phyloP scores from a whole-genome alignment of 2,888 invertebrate genomes.

The Andrena dorsata region DNA sequence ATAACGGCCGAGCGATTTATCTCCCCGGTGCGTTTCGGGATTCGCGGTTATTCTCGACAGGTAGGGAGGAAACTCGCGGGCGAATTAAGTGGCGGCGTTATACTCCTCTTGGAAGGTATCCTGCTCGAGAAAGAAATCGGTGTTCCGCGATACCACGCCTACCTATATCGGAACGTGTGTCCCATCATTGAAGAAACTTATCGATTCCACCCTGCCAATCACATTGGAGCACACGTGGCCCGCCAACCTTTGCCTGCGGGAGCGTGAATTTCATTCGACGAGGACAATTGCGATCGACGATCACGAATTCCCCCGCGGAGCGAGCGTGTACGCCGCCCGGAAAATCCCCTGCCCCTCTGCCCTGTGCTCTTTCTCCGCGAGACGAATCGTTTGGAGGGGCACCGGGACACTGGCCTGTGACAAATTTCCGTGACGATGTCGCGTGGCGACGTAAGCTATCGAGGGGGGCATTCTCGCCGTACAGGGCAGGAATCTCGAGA shows the following conservation, averaged over 20 bases:
- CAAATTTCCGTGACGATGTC: slow-evolving; percentile 72
- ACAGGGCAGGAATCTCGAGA: slow-evolving; percentile 35
- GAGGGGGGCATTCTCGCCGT: slow-evolving; percentile 41
- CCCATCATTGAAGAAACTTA: neutral
- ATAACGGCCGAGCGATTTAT: slow-evolving; percentile 8
- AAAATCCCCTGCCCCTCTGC: neutral
- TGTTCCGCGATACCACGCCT: neutral
- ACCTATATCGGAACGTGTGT: neutral
- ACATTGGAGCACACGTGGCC: neutral
- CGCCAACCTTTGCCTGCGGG: neutral
- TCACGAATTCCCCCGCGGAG: neutral
- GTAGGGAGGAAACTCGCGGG: slow-evolving; percentile 9
- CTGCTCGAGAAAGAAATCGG: too few species aligned
- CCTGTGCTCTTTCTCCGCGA: slow-evolving; percentile 2
- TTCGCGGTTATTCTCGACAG: slow-evolving; percentile 16
- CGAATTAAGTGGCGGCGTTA: slow-evolving; percentile 39
- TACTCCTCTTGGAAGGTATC: too few species aligned
- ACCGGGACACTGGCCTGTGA: slow-evolving; percentile 65
- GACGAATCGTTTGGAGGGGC: slow-evolving; percentile 49
- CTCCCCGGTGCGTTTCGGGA: slow-evolving; percentile 12
- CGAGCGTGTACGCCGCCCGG: neutral
- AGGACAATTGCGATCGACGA: slow-evolving; percentile 5
- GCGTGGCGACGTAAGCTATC: slow-evolving; percentile 61
- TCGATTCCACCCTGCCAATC: neutral
- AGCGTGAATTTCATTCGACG: slow-evolving; percentile 11